Evolutionary conservation across 2,113 vertebrate species (phyloP).

Genomic region (Hyperoodon ampullatus): DNA sequence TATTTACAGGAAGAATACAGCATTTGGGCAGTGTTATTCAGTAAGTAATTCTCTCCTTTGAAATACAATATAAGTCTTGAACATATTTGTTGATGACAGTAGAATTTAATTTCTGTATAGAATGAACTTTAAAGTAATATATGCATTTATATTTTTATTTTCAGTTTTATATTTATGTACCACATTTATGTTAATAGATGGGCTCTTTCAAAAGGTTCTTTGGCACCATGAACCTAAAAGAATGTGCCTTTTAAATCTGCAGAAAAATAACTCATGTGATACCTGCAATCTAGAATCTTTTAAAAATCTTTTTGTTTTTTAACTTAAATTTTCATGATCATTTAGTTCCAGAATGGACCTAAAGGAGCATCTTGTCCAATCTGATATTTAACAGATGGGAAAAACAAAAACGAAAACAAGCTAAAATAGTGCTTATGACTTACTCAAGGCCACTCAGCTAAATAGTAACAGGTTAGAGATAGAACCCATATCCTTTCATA

Average conservation of each 20-base stretch:
- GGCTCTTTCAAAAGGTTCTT: conserved; percentile 17
- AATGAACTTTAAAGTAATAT: conserved; percentile 30
- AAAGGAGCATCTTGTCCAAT: neutral
- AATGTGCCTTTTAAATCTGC: neutral
- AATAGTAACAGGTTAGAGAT: neutral
- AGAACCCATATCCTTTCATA: neutral
- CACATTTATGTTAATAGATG: neutral
- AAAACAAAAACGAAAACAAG: neutral
- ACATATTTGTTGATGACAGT: conserved; percentile 28
- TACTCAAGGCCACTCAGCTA: neutral
- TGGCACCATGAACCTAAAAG: neutral
- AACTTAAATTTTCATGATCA: neutral
- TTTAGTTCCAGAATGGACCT: neutral
- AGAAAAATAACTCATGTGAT: neutral
- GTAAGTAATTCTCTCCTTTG: conserved; percentile 48
- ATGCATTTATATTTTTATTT: conserved; percentile 2
- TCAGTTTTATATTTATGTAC: conserved; percentile 26
- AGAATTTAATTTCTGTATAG: conserved; percentile 7
- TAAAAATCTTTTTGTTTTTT: neutral
- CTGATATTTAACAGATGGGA: neutral
- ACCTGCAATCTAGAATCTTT: neutral
- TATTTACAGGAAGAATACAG: conserved; percentile 43
- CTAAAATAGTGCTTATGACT: neutral
- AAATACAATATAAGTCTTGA: conserved; percentile 34
- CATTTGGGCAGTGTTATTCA: conserved; percentile 18